Percentiles rank a stretch among this genome's conserved stretches.
Evolutionary conservation across 2,797 vertebrate species (phyloP).

Genomic region (Sarcophilus harrisii): DNA sequence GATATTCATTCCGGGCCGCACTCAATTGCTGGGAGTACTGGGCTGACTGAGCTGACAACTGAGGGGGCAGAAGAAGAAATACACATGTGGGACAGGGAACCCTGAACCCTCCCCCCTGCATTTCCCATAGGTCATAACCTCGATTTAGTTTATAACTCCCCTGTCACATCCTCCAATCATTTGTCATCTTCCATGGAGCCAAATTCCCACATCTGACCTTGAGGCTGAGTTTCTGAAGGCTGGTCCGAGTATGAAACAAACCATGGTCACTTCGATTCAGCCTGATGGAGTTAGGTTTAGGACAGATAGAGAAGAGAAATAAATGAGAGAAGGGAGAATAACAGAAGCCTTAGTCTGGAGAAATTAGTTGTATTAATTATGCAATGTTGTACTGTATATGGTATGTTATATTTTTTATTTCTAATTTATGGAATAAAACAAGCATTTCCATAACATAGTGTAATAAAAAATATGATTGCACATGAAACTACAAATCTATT

Average conservation of each 20-base stretch:
- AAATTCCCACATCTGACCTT: conserved; percentile 85
- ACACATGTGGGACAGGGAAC: background rate
- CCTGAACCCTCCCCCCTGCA: background rate
- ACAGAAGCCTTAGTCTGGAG: too few species aligned
- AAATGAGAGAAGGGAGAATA: background rate
- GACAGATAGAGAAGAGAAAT: background rate
- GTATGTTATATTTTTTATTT: background rate
- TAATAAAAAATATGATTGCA: background rate
- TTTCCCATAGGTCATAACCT: background rate
- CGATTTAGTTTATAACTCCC: background rate
- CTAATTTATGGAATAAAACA: background rate
- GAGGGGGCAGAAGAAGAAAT: rapidly evolving
- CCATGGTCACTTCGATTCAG: conserved; percentile 90
- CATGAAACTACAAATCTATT: background rate
- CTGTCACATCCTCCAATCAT: background rate
- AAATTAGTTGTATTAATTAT: background rate
- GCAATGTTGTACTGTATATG: background rate
- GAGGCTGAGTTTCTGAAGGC: conserved; percentile 90
- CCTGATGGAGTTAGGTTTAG: conserved; percentile 76
- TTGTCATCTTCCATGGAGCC: background rate
- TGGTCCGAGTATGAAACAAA: conserved; percentile 92
- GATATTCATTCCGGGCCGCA: conserved; percentile 90
- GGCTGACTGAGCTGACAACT: conserved; percentile 88
- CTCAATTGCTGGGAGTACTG: conserved; percentile 89
- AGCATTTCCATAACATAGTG: background rate